Evolutionary conservation across 2,113 vertebrate genomes (phyloP).

Genomic region (Isichthys henryi): DNA sequence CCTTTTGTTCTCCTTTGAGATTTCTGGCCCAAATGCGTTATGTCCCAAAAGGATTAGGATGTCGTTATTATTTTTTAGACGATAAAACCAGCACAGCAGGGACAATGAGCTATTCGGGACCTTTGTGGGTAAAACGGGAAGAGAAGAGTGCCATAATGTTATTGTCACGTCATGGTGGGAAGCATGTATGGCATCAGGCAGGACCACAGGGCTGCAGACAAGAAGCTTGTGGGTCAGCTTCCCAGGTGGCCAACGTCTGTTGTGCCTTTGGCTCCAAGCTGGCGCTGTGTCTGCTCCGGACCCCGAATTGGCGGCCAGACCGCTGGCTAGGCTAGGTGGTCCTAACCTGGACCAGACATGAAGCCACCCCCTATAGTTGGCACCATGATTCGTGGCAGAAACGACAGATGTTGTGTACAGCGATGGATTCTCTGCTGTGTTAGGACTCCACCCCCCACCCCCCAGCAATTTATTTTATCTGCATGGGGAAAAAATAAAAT

Average conservation of each 20-base stretch:
- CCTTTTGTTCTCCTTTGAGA: background rate
- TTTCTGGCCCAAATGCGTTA: background rate
- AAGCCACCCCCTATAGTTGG: background rate
- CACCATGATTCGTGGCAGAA: background rate
- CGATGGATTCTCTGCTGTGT: background rate
- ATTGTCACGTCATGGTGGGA: background rate
- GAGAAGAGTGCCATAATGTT: background rate
- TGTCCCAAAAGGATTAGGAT: background rate
- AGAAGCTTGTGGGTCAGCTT: background rate
- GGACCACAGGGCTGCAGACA: background rate
- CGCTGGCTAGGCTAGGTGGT: background rate
- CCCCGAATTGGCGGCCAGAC: background rate
- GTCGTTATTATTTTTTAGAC: background rate
- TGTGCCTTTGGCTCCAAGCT: background rate
- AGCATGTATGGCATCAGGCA: background rate
- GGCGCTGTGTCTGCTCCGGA: background rate
- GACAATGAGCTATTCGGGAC: background rate
- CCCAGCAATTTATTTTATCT: background rate
- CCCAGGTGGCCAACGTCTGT: background rate
- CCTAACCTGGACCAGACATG: background rate
- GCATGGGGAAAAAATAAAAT: background rate
- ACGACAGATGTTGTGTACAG: constrained; percentile 3
- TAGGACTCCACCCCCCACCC: background rate
- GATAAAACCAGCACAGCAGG: background rate
- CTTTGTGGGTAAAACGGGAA: background rate